Evolutionary conservation across 2,797 vertebrate genomes (phyloP), one percentile per base, ranked within the genome.

Genomic region (Calcarius lapponicus): DNA sequence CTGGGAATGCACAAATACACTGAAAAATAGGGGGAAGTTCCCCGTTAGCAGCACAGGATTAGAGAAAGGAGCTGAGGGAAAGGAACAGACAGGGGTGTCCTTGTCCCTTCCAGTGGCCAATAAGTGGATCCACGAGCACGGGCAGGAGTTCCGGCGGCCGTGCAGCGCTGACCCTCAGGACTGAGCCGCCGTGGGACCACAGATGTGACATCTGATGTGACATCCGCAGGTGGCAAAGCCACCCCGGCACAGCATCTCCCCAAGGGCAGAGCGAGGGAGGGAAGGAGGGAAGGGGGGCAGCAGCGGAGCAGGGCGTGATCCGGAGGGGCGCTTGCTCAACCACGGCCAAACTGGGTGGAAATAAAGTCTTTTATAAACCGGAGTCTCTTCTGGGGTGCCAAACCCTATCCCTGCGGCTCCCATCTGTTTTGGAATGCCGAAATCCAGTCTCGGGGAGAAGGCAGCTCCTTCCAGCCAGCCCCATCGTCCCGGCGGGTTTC

Each of bases 121-220:
- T 96, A 99, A 99, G 82, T 99, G 99, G 99, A 98, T 99, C 92
- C 99, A 99, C 0, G 99, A 99, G 79, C 93, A 99, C 2, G 99
- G 99, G 38, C 99, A 99, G 97, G 99, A 99, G 94, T 99, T 99
- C 92, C 98, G 97, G 42, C 97, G 98, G 61, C 98, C 97, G 24
- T 99, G 99, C 95, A 96, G 98, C 78, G 70, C 97, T 22, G 88
- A 98, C 72, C 98, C 98, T 2, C 96, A 96, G 19, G 99, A 99
- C 87, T 99, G 98, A 99, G 88, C 6, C 3, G 1, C 10, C 5
- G 4, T 14, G 51, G 83, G 66, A 65, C 21, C 20, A 0, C 17
- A 54, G 74, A 79, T 0, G 13, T 2, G 40, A 48, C 47, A 66
- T 7, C 82, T 36, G 10, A 84, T 0, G 11, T 1, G 43, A 45